phyloP scores from a whole-genome alignment of 2,797 vertebrate species.

The Chloroceryle amazona region DNA sequence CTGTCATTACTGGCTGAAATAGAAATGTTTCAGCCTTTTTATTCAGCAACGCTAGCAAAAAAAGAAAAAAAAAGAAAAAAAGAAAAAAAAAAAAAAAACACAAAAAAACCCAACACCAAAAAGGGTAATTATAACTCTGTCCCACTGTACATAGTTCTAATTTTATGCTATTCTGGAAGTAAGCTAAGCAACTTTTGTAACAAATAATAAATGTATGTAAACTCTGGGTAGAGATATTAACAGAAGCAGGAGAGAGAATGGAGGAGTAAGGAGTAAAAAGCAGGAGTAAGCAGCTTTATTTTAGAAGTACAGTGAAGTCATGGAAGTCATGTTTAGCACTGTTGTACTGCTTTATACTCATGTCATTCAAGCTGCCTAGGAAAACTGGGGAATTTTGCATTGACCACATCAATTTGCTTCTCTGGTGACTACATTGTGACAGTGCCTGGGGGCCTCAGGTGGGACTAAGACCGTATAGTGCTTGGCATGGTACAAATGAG shows the following conservation, averaged over 20 bases:
- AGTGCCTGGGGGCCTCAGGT: not conserved
- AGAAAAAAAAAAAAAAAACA: not conserved
- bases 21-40: not conserved
- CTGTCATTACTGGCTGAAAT: constrained; percentile 7
- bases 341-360: not conserved
- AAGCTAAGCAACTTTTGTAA: not conserved
- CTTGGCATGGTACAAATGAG: constrained; percentile 7
- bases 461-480: not conserved
- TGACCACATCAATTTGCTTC: not conserved
- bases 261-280: constrained; percentile 23
- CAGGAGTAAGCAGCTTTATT: constrained; percentile 33
- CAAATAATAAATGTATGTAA: constrained; percentile 9
- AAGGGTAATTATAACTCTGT: not conserved
- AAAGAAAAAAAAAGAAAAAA: not conserved
- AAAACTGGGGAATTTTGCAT: not conserved
- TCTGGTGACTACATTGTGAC: not conserved
- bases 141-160: not conserved
- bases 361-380: not conserved
- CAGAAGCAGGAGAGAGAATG: not conserved
- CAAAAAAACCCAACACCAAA: too few species aligned
- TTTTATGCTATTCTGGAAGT: not conserved
- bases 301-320: not conserved
- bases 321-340: not conserved
- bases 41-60: not conserved
- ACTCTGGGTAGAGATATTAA: not conserved